These are phyloP conservation scores for Sepioteuthis lessoniana DNA, from an alignment of 2,888 invertebrate species.

Conservation along the genomic window DNA sequence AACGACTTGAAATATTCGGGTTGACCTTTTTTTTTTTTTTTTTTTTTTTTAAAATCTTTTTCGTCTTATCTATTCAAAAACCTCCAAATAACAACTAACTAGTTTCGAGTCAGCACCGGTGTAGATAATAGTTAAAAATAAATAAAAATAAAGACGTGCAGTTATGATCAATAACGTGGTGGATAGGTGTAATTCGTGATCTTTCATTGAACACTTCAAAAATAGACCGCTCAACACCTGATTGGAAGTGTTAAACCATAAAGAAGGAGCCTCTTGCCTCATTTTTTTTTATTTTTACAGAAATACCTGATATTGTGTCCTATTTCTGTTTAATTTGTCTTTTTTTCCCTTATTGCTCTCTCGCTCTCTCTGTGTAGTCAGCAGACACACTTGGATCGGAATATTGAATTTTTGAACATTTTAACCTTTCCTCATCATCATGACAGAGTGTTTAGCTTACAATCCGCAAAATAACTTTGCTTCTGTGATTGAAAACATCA, in stretches of 20 bases:
- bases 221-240: background rate
- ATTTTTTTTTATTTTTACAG: background rate
- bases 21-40: background rate
- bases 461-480: constrained; percentile 69
- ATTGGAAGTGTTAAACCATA: background rate
- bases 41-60: no score
- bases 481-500: constrained; percentile 71
- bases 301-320: background rate
- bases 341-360: background rate
- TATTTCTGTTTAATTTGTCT: no score
- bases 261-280: background rate
- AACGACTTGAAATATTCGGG: background rate
- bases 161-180: background rate
- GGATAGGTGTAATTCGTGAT: background rate
- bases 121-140: background rate
- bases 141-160: background rate
- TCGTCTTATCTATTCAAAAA: background rate
- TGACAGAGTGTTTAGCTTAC: constrained; percentile 66
- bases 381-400: background rate
- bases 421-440: constrained; percentile 52
- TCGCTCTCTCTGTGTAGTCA: background rate
- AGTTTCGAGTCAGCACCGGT: background rate
- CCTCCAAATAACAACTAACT: background rate
- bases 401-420: background rate
- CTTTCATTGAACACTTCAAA: background rate